A percentile compares a stretch with the other conserved stretches of the same genome.
Conservation (phyloP, 2,888 invertebrate species). For the Dexiosoma caninum region DNA sequence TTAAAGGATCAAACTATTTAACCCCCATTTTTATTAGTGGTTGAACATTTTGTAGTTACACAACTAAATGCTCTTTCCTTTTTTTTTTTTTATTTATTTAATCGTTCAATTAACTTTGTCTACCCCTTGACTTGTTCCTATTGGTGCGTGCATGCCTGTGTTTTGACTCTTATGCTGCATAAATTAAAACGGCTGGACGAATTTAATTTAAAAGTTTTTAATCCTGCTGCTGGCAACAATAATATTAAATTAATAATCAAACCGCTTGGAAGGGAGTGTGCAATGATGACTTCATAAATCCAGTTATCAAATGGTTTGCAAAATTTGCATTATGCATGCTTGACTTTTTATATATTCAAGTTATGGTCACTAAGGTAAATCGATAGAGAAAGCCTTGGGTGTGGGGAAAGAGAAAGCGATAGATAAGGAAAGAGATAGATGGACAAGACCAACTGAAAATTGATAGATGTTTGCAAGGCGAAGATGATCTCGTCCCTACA, state of each 20-base stretch:
- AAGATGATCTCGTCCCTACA: too few species aligned
- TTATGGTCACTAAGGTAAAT: too few species aligned
- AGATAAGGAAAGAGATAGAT: too few species aligned
- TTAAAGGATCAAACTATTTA: conserved; percentile 39
- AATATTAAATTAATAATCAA: not conserved
- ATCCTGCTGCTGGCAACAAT: conserved; percentile 27
- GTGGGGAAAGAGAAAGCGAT: too few species aligned
- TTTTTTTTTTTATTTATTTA: not conserved
- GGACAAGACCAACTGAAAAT: too few species aligned
- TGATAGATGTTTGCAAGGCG: too few species aligned
- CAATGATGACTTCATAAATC: conserved; percentile 12
- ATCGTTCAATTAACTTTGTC: conserved; percentile 27
- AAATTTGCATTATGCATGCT: not conserved
- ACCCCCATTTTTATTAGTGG: conserved; percentile 20
- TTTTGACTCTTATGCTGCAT: not conserved
- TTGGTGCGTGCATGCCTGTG: not conserved
- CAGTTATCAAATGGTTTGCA: not conserved
- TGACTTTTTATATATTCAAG: too few species aligned
- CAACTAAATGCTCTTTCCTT: not conserved
- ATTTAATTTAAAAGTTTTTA: conserved; percentile 42
- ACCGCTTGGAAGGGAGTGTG: not conserved
- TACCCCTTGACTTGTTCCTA: not conserved
- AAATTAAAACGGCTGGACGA: conserved; percentile 13
- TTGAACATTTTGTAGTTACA: not conserved
- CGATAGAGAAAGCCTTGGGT: too few species aligned